These are phyloP conservation scores for Rhadina sibilatrix DNA, from an alignment of 2,113 vertebrate species.

Conservation along the genomic window DNA sequence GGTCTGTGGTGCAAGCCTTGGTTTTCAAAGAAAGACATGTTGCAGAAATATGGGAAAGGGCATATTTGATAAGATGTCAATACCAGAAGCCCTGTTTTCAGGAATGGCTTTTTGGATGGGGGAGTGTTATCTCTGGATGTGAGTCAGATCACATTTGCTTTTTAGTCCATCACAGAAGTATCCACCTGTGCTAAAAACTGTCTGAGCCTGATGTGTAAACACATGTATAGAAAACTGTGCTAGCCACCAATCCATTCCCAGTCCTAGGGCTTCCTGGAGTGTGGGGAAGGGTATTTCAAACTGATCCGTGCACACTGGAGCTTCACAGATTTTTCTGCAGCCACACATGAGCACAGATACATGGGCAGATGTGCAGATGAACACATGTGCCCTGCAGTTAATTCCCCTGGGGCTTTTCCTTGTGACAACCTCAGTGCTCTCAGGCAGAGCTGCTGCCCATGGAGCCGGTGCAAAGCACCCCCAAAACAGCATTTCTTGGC, in stretches of 20 bases:
- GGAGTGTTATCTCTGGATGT: neutral
- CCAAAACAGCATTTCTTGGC: neutral
- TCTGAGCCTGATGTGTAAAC: neutral
- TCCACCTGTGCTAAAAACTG: neutral
- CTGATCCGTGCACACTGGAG: neutral
- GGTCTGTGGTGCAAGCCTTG: neutral
- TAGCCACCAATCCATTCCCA: neutral
- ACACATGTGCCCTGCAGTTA: fast-evolving
- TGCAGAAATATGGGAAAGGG: neutral
- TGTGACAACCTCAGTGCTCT: neutral
- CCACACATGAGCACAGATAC: neutral
- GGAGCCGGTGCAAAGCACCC: neutral
- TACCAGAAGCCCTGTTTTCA: neutral
- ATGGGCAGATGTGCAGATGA: neutral
- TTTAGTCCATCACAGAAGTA: neutral
- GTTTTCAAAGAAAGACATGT: neutral
- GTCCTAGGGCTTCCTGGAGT: neutral
- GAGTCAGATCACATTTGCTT: neutral
- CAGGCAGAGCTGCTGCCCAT: neutral
- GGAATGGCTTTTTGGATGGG: neutral
- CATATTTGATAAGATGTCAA: neutral
- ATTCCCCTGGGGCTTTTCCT: neutral
- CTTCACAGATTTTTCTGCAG: neutral
- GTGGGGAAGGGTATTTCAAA: neutral
- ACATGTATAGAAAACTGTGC: neutral